These are phyloP conservation scores for Cerceris rybyensis DNA, from an alignment of 2,888 invertebrate species.

Conservation along the genomic window DNA sequence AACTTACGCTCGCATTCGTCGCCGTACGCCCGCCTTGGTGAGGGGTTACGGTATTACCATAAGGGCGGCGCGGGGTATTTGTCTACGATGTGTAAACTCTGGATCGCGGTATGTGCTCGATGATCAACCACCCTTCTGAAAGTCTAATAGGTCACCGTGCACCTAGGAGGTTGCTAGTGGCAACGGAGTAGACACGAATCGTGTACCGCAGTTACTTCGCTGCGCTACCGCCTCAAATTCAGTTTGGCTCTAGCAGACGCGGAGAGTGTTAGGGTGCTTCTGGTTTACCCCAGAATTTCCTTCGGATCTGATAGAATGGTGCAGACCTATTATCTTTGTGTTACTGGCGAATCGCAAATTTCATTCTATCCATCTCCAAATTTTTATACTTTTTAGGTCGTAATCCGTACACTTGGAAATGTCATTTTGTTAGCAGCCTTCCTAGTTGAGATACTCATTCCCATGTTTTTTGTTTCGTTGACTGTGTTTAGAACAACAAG, in stretches of 20 bases:
- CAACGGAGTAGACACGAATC: constrained; percentile 66
- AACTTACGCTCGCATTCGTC: constrained; percentile 69
- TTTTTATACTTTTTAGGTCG: not conserved
- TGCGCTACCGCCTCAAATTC: constrained; percentile 57
- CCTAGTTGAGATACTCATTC: not conserved
- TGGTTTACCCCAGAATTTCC: constrained; percentile 58
- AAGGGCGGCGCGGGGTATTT: constrained; percentile 67
- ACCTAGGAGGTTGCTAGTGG: constrained; percentile 69
- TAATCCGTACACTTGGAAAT: not conserved
- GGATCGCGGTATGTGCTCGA: constrained; percentile 71
- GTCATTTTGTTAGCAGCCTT: not conserved
- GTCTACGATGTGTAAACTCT: constrained; percentile 74
- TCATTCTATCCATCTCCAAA: not conserved
- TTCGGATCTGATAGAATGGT: constrained; percentile 40
- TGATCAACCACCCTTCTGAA: constrained; percentile 73
- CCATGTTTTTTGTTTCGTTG: too few species aligned
- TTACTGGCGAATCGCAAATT: constrained; percentile 18
- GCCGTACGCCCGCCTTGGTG: constrained; percentile 36
- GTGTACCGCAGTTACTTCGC: constrained; percentile 56
- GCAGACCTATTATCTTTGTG: constrained; percentile 41
- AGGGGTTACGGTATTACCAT: constrained; percentile 65
- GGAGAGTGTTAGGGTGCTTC: constrained; percentile 50
- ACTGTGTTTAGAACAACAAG: too few species aligned
- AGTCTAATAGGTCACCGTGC: constrained; percentile 70
- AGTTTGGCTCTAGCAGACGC: constrained; percentile 33